These are phyloP conservation scores for Chironomus tentans DNA, from an alignment of 2,888 invertebrate species.

Conservation along the genomic window DNA sequence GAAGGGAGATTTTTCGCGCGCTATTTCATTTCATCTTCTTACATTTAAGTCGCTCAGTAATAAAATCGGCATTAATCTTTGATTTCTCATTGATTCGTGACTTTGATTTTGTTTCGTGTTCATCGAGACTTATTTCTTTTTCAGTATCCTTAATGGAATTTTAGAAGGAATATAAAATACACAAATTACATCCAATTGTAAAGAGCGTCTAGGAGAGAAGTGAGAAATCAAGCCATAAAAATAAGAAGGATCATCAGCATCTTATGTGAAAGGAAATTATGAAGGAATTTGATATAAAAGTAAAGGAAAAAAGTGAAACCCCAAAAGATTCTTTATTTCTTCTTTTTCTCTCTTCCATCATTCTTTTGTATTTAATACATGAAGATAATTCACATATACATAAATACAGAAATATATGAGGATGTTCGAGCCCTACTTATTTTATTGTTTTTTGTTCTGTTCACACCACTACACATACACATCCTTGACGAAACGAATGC, in stretches of 20 bases:
- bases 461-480: slow-evolving; percentile 2
- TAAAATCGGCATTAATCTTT: background rate
- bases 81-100: too few species aligned
- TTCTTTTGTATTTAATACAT: background rate
- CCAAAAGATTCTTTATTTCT: slow-evolving; percentile 8
- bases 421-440: slow-evolving; percentile 15
- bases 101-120: too few species aligned
- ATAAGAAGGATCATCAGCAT: background rate
- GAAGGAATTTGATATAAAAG: background rate
- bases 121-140: too few species aligned
- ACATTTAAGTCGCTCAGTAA: background rate
- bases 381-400: slow-evolving; percentile 7
- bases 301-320: slow-evolving; percentile 4
- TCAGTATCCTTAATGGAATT: too few species aligned
- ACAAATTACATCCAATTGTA: too few species aligned
- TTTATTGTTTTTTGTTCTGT: background rate
- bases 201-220: background rate
- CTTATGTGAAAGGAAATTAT: background rate
- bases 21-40: background rate
- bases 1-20: slow-evolving; percentile 1
- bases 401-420: background rate
- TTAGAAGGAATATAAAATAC: too few species aligned
- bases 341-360: background rate
- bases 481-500: slow-evolving; percentile 11
- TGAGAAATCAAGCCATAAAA: background rate